These are phyloP conservation scores for Rhingia rostrata DNA, from an alignment of 2,888 invertebrate genomes.

Conservation along the genomic window DNA sequence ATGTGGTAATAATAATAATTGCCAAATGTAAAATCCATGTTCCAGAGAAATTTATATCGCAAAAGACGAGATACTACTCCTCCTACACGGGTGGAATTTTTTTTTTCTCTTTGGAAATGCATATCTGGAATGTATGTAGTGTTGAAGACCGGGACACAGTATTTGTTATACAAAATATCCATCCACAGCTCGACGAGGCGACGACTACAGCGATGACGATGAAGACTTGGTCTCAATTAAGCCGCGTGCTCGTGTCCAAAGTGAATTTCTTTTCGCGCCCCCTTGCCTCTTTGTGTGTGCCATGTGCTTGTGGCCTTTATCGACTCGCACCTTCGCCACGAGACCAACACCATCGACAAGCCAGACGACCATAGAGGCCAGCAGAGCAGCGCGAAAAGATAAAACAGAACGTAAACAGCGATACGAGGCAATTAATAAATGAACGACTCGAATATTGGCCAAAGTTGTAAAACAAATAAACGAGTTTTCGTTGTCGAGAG, in stretches of 20 bases:
- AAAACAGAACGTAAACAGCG: conserved; percentile 64
- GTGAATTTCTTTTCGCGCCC: conserved; percentile 59
- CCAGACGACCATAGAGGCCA: conserved; percentile 7
- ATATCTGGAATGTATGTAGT: conserved; percentile 36
- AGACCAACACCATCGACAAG: conserved; percentile 30
- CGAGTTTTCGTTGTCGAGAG: conserved; percentile 30
- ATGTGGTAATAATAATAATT: conserved; percentile 52
- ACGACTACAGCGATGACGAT: conserved; percentile 12
- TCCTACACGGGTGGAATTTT: conserved; percentile 61
- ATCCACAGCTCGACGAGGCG: conserved; percentile 14
- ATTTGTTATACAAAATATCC: conserved; percentile 73
- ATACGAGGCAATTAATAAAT: conserved; percentile 70
- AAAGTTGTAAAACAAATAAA: conserved; percentile 60
- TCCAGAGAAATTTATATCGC: conserved; percentile 69
- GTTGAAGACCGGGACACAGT: conserved; percentile 37
- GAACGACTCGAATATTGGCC: conserved; percentile 58
- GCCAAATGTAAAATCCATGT: conserved; percentile 73
- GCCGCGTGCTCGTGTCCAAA: conserved; percentile 65
- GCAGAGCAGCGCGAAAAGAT: conserved; percentile 27
- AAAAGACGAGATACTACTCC: conserved; percentile 55
- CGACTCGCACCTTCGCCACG: conserved; percentile 60
- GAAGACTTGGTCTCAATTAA: conserved; percentile 70
- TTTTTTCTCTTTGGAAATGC: conserved; percentile 46
- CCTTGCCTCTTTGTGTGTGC: conserved; percentile 9
- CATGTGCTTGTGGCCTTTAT: conserved; percentile 58